These are phyloP conservation scores for Amphimedon queenslandica DNA, from an alignment of 37 sponge, comb jelly and placozoan species.

Conservation along the genomic window DNA sequence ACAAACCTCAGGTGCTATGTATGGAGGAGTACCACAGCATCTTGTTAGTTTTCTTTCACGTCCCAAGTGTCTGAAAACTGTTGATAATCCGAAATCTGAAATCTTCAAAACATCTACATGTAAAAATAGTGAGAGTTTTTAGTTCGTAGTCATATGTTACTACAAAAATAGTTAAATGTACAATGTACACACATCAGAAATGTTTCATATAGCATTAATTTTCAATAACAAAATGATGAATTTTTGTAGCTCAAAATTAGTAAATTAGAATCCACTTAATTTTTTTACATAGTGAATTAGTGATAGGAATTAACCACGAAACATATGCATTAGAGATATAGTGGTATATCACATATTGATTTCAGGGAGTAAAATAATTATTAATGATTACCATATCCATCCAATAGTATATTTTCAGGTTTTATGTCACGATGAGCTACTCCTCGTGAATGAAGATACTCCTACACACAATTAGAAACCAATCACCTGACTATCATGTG, in stretches of 20 bases:
- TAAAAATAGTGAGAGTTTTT: neutral
- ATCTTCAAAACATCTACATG: conserved; percentile 87
- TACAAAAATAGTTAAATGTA: neutral
- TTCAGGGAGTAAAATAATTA: too few species aligned
- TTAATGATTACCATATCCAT: conserved; percentile 75
- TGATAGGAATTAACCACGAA: too few species aligned
- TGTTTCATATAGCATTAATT: neutral
- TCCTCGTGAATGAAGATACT: conserved; percentile 82
- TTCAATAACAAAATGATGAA: too few species aligned
- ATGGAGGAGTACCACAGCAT: conserved; percentile 95
- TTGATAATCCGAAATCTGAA: conserved; percentile 97
- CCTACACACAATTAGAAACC: conserved; percentile 25
- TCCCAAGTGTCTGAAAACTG: conserved; percentile 86
- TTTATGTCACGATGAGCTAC: conserved; percentile 98
- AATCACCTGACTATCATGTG: neutral
- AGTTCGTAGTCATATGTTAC: neutral
- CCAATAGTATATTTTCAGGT: conserved; percentile 96
- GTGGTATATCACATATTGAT: too few species aligned
- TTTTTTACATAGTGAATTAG: too few species aligned
- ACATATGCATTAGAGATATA: too few species aligned
- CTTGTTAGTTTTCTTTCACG: conserved; percentile 81
- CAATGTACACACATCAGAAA: neutral
- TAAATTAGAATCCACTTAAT: too few species aligned
- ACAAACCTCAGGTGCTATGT: conserved; percentile 93
- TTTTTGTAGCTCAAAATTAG: too few species aligned